Conservation (phyloP, 2,888 invertebrate genomes). For the Heliconius hortense region DNA sequence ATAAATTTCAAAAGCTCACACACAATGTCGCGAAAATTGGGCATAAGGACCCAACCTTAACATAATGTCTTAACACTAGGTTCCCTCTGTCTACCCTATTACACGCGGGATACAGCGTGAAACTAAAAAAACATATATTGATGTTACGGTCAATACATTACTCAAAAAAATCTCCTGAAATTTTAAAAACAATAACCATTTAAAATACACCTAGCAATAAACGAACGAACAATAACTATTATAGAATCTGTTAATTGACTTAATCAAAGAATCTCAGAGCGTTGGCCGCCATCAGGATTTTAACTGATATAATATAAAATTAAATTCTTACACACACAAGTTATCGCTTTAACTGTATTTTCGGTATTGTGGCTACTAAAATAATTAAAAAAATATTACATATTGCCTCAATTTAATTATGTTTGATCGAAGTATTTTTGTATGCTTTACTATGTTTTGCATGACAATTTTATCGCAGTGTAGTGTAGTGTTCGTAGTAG, state of each 20-base stretch:
- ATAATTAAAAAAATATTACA: neutral
- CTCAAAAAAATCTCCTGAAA: neutral
- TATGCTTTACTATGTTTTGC: neutral
- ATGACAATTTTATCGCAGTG: neutral
- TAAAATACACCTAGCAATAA: conserved; percentile 25
- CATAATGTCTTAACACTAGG: too few species aligned
- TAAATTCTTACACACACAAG: conserved; percentile 14
- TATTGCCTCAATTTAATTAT: neutral
- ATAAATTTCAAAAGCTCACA: too few species aligned
- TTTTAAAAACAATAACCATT: conserved; percentile 25
- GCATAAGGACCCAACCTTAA: too few species aligned
- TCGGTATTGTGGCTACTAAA: neutral
- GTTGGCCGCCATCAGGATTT: conserved; percentile 35
- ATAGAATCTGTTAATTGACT: conserved; percentile 34
- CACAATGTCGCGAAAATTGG: too few species aligned
- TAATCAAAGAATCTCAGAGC: conserved; percentile 34
- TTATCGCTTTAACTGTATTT: conserved; percentile 2
- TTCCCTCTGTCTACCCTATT: too few species aligned
- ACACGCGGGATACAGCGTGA: too few species aligned
- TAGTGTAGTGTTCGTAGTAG: neutral
- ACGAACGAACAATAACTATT: conserved; percentile 29
- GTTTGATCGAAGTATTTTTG: neutral
- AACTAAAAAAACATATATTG: neutral
- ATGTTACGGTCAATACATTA: neutral
- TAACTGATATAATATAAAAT: conserved; percentile 47